Evolutionary conservation across 2,888 invertebrate species (phyloP), one percentile per base, ranked within the genome.

Genomic region (Spatulosminthurus flaviceps): DNA sequence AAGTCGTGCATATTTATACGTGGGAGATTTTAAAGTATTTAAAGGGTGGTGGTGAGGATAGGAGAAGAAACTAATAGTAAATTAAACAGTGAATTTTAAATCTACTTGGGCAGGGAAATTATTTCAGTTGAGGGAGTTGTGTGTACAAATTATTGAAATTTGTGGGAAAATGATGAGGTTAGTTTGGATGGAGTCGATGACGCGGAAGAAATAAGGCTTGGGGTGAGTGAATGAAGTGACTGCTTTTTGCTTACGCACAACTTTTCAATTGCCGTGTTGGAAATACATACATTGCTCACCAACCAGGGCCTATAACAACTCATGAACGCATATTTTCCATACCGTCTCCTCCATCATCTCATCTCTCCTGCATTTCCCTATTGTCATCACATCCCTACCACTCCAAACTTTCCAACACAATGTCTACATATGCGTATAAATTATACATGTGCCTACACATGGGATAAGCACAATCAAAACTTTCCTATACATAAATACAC

Each of bases 71-170:
- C 26, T 26, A 51, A 19, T 72, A 72, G 26, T 43, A 26, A 72
- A 26, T 72, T 72, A 72, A 72, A 51, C 43, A 26, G 24, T 26
- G 26, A 74, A 74, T 60, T 51, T 29, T 51, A 61, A 16, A 66
- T 28, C 64, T 64, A 76, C 76, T 76, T 66, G 9, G 76, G 64
- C 66, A 76, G 70, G 22, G 70, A 77, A 77, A 77, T 77, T 77
- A 77, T 77, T 77, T 69, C 51, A 28, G 77, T 69, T 67, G 69
- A 77, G 19, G 77, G 77, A 73, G 21, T 51, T 77, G 51, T 77
- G 77, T 77, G 70, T 70, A 77, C 77, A 77, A 77, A 77, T 77
- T 77, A 77, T 77, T 77, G 70, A 69, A 77, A 77, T 77, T 77
- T 77, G 60, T 51, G 76, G 69, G 77, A 51, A 69, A 67, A 69